These are phyloP conservation scores for Neomorphus geoffroyi DNA, from an alignment of 2,797 vertebrate genomes.

Conservation along the genomic window DNA sequence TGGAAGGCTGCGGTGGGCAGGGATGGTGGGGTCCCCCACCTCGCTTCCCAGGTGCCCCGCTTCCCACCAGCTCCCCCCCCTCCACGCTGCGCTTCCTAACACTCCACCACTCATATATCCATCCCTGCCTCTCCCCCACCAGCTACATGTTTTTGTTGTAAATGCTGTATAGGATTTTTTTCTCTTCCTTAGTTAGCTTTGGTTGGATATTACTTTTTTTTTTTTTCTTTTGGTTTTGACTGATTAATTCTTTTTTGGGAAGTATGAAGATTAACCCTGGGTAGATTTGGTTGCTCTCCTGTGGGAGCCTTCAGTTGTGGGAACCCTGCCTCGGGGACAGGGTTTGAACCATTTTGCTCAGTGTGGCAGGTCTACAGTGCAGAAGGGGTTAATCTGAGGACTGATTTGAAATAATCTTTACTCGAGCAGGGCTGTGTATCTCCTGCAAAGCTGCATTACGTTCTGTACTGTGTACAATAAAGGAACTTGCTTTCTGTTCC, in stretches of 20 bases:
- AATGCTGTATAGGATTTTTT: conserved; percentile 81
- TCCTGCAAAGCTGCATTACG: conserved; percentile 89
- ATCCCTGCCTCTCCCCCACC: conserved; percentile 54
- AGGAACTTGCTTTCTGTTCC: conserved; percentile 83
- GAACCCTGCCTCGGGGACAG: background rate
- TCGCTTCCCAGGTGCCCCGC: background rate
- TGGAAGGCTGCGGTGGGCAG: background rate
- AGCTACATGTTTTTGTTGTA: conserved; percentile 79
- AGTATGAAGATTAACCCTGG: conserved; percentile 69
- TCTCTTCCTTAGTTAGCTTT: conserved; percentile 68
- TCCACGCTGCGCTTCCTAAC: conserved; percentile 59
- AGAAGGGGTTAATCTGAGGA: conserved; percentile 77
- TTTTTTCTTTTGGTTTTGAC: conserved; percentile 16
- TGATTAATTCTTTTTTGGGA: conserved; percentile 41
- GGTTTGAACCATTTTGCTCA: conserved; percentile 39
- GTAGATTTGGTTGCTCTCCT: conserved; percentile 21
- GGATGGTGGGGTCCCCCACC: background rate
- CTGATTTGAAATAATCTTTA: conserved; percentile 71
- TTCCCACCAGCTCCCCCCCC: background rate
- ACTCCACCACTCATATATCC: conserved; percentile 64
- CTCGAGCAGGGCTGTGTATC: conserved; percentile 73
- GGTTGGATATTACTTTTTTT: too few species aligned
- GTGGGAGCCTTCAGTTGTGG: background rate
- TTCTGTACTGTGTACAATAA: conserved; percentile 99
- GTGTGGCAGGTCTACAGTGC: conserved; percentile 70